A percentile compares a stretch with the other conserved stretches of the same genome.
Conservation (phyloP, 2,888 invertebrate species). For the Athalia circularis region DNA sequence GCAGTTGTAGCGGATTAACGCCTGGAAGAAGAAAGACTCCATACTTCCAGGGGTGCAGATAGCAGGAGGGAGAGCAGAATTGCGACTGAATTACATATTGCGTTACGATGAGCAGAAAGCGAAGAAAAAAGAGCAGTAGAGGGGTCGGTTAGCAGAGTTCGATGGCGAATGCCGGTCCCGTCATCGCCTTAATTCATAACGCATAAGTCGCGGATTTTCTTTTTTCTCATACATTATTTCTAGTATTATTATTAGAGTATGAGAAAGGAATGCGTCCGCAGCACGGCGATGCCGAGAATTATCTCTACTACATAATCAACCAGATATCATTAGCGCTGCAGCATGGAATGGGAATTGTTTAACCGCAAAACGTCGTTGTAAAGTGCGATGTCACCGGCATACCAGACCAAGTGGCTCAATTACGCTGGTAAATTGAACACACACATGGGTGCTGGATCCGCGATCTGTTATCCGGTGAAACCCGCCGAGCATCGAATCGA, state of each 20-base stretch:
- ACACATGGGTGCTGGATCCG: neutral
- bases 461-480: too few species aligned
- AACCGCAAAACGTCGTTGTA: slow-evolving; percentile 13
- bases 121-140: neutral
- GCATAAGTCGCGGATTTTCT: neutral
- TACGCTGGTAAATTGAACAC: slow-evolving; percentile 13
- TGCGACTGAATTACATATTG: slow-evolving; percentile 9
- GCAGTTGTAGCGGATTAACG: slow-evolving; percentile 48
- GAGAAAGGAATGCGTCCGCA: too few species aligned
- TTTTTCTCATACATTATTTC: too few species aligned
- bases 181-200: neutral
- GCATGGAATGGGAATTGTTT: neutral
- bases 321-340: neutral
- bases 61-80: slow-evolving; percentile 1
- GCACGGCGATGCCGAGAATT: too few species aligned
- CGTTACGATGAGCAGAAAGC: neutral
- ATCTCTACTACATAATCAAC: neutral
- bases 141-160: too few species aligned
- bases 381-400: slow-evolving; percentile 16
- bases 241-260: too few species aligned
- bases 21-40: slow-evolving; percentile 38
- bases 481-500: too few species aligned
- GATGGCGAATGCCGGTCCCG: too few species aligned
- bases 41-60: neutral
- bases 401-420: slow-evolving; percentile 14